phyloP scores from a whole-genome alignment of 1,140 invertebrate genomes.

The Ptiloglossa arizonensis region DNA sequence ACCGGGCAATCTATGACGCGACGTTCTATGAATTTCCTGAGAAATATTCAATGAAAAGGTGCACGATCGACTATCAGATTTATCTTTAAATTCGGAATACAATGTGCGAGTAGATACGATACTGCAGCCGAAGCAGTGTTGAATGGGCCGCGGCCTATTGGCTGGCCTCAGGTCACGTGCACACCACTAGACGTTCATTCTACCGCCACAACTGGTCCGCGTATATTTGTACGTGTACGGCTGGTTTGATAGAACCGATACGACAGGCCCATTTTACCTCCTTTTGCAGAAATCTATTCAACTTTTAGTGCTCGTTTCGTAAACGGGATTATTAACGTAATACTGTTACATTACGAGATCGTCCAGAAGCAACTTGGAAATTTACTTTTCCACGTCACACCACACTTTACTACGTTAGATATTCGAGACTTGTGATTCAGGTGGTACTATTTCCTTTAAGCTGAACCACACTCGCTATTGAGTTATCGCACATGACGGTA shows the following conservation, averaged over 20 bases:
- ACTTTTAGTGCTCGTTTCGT: neutral
- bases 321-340: no score
- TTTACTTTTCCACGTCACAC: no score
- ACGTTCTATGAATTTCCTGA: neutral
- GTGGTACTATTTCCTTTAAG: no score
- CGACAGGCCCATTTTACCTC: no score
- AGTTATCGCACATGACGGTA: no score
- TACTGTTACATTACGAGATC: no score
- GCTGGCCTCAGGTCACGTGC: slow-evolving; percentile 64
- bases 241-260: slow-evolving; percentile 9
- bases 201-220: slow-evolving; percentile 60
- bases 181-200: slow-evolving; percentile 63
- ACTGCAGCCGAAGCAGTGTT: slow-evolving; percentile 55
- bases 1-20: neutral
- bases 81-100: slow-evolving; percentile 17
- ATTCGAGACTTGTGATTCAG: no score
- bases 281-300: no score
- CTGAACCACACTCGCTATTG: no score
- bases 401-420: no score
- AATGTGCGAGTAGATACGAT: slow-evolving; percentile 32
- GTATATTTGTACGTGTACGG: slow-evolving; percentile 50
- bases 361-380: no score
- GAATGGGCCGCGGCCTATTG: slow-evolving; percentile 68
- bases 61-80: neutral
- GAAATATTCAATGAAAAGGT: neutral